Conservation (phyloP, 2,797 vertebrate species). For the Pelochelys cantorii region DNA sequence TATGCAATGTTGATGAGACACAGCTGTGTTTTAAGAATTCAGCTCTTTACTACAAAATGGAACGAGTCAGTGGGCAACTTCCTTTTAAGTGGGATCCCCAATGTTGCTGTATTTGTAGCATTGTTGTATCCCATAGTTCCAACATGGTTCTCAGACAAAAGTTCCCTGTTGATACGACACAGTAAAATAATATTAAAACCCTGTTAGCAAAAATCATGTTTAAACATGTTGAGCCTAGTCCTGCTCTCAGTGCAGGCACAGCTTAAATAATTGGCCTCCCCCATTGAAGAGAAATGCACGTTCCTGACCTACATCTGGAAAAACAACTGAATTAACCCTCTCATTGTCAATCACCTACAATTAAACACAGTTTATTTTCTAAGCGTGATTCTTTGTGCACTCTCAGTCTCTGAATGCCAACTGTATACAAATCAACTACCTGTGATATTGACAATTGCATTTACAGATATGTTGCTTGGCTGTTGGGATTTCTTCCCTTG, state of each 20-base stretch:
- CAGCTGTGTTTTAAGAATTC: conserved; percentile 30
- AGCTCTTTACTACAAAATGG: conserved; percentile 6
- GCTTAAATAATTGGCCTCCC: conserved; percentile 55
- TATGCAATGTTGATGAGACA: conserved; percentile 4
- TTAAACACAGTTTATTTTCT: neutral
- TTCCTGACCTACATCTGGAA: neutral
- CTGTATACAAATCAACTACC: neutral
- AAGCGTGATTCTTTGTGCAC: neutral
- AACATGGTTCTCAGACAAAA: conserved; percentile 47
- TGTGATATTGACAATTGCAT: neutral
- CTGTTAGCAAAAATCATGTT: conserved; percentile 49
- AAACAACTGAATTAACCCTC: conserved; percentile 58
- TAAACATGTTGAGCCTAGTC: conserved; percentile 55
- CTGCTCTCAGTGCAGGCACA: conserved; percentile 57
- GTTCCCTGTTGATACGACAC: conserved; percentile 55
- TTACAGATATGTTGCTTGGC: neutral
- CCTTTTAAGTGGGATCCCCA: neutral
- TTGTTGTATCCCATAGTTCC: neutral
- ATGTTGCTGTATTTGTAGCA: neutral
- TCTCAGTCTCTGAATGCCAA: neutral
- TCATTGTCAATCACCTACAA: neutral
- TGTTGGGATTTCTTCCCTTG: neutral
- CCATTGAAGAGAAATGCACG: conserved; percentile 49
- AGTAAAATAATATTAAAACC: conserved; percentile 41
- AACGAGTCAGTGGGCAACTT: neutral